phyloP scores from a whole-genome alignment of 2,888 invertebrate species.

The Caenorhabditis wallacei region DNA sequence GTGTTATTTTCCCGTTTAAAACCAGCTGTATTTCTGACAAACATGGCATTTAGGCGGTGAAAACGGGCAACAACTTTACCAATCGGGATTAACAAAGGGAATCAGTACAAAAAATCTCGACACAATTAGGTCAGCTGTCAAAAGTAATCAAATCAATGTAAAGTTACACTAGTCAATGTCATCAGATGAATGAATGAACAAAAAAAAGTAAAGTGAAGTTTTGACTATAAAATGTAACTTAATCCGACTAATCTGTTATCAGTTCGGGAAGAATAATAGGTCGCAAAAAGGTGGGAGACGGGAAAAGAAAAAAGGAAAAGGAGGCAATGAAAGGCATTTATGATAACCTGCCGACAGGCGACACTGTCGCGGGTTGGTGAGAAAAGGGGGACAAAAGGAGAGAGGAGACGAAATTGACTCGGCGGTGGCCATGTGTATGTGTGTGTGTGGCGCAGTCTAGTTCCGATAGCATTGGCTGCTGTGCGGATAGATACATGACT shows the following conservation, averaged over 20 bases:
- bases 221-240: conserved; percentile 9
- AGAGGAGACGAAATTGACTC: conserved; percentile 39
- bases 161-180: background rate
- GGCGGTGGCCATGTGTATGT: conserved; percentile 32
- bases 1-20: too few species aligned
- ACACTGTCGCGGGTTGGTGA: conserved; percentile 45
- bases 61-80: background rate
- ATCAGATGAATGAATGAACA: too few species aligned
- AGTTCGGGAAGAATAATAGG: conserved; percentile 3
- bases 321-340: conserved; percentile 38
- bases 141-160: conserved; percentile 14
- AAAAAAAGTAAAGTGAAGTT: background rate
- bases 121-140: conserved; percentile 18
- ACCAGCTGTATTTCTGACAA: too few species aligned
- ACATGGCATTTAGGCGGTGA: too few species aligned
- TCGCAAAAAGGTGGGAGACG: too few species aligned
- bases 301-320: conserved; percentile 7
- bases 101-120: background rate
- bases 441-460: conserved; percentile 59
- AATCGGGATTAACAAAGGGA: background rate
- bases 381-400: conserved; percentile 23
- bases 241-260: conserved; percentile 26
- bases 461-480: conserved; percentile 53
- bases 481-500: conserved; percentile 60
- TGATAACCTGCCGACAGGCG: conserved; percentile 60